These are phyloP conservation scores for Leptinotarsa undecemlineata DNA, from an alignment of 1,140 invertebrate species.

Conservation along the genomic window DNA sequence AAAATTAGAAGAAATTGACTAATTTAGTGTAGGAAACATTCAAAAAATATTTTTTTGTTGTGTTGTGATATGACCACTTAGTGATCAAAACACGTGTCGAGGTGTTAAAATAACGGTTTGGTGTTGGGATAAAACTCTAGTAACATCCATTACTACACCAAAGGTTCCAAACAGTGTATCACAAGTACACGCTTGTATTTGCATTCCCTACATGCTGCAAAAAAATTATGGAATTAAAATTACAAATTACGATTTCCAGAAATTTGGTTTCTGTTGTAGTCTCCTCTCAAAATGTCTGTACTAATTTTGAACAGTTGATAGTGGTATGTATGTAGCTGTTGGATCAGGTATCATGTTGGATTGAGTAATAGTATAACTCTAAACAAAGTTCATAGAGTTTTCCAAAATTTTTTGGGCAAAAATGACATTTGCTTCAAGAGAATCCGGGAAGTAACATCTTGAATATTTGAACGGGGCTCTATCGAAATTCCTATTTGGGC, in stretches of 20 bases:
- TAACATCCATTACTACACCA: too few species aligned
- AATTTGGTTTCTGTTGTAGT: constrained; percentile 90
- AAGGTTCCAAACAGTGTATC: too few species aligned
- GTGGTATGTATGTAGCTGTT: constrained; percentile 82
- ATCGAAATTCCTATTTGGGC: constrained; percentile 95
- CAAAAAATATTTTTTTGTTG: too few species aligned
- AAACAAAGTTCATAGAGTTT: constrained; percentile 88
- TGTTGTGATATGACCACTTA: too few species aligned
- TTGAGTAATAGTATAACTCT: constrained; percentile 84
- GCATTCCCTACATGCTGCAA: neutral
- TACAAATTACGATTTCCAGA: constrained; percentile 83
- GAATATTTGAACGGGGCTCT: constrained; percentile 49
- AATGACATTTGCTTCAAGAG: constrained; percentile 72
- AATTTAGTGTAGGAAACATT: too few species aligned
- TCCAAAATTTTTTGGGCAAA: constrained; percentile 93
- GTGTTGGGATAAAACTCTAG: too few species aligned
- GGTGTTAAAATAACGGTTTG: too few species aligned
- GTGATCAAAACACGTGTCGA: too few species aligned
- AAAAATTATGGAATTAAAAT: neutral
- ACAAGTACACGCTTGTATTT: too few species aligned
- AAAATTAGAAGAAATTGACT: too few species aligned
- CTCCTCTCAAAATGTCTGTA: constrained; percentile 89
- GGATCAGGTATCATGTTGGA: constrained; percentile 79
- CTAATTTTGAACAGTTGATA: constrained; percentile 88
- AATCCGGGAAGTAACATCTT: constrained; percentile 54